Evolutionary conservation across 2,797 vertebrate species (phyloP).

Genomic region (Diplodus puntazzo): DNA sequence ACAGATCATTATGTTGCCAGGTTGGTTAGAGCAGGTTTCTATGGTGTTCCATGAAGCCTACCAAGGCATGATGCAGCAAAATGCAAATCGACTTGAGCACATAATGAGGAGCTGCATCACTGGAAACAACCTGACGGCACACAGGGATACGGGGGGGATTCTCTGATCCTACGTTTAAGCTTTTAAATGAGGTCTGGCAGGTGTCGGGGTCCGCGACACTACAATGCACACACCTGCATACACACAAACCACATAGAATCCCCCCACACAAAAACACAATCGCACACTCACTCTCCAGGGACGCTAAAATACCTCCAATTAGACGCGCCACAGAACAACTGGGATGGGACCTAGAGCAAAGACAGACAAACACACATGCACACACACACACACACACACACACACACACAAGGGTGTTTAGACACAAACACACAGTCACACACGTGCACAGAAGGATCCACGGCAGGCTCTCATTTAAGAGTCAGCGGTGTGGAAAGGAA

Average conservation of each 20-base stretch:
- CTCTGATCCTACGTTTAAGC: slow-evolving; percentile 48
- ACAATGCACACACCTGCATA: background rate
- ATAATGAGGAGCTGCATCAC: slow-evolving; percentile 30
- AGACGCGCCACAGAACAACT: slow-evolving; percentile 71
- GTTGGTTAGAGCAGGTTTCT: slow-evolving; percentile 45
- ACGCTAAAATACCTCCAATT: slow-evolving; percentile 79
- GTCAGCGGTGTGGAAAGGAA: slow-evolving; percentile 72
- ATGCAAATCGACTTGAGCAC: slow-evolving; percentile 45
- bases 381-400: slow-evolving; percentile 12
- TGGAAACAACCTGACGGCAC: slow-evolving; percentile 29
- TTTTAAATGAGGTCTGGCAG: slow-evolving; percentile 52
- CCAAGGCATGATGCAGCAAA: slow-evolving; percentile 60
- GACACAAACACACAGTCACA: slow-evolving; percentile 20
- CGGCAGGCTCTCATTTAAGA: slow-evolving; percentile 76
- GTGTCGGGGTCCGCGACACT: slow-evolving; percentile 24
- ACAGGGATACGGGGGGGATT: slow-evolving; percentile 16
- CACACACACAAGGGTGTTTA: background rate
- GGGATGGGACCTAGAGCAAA: slow-evolving; percentile 75
- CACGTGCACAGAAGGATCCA: slow-evolving; percentile 45
- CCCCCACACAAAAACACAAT: slow-evolving; percentile 35
- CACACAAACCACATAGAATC: slow-evolving; percentile 27
- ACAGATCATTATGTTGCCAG: slow-evolving; percentile 50
- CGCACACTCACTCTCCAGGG: slow-evolving; percentile 53
- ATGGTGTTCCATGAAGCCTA: slow-evolving; percentile 38
- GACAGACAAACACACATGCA: slow-evolving; percentile 47